phyloP scores from a whole-genome alignment of 2,113 vertebrate genomes.

The Chascanopsetta lugubris region DNA sequence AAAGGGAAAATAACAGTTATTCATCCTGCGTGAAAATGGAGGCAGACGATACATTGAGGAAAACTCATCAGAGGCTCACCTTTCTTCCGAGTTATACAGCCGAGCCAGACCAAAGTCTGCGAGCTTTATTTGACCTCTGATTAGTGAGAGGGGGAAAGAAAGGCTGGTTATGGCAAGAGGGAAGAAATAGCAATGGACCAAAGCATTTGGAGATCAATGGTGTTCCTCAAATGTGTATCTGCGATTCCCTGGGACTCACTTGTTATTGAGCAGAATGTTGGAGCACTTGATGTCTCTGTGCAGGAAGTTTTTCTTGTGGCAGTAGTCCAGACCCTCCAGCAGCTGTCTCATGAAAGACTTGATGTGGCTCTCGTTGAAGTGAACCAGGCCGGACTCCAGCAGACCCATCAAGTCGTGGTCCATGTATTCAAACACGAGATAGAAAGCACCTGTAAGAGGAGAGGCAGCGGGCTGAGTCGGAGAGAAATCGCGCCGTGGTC shows the following conservation, averaged over 20 bases:
- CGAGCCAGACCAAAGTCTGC: conserved; percentile 97
- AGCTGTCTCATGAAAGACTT: conserved; percentile 98
- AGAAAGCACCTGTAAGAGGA: conserved; percentile 89
- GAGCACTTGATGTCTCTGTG: conserved; percentile 99
- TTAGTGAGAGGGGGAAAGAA: conserved; percentile 33
- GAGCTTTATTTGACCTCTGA: conserved; percentile 95
- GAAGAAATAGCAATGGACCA: too few relatives aligned
- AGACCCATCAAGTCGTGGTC: conserved; percentile 99
- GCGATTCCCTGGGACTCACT: conserved; percentile 70
- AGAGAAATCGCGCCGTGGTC: too few relatives aligned
- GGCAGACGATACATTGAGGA: too few relatives aligned
- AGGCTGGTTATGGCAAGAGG: not conserved
- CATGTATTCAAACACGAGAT: conserved; percentile 99
- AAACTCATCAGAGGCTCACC: conserved; percentile 79
- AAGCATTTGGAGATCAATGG: too few relatives aligned
- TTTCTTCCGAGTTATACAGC: conserved; percentile 98
- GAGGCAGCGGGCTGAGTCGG: too few relatives aligned
- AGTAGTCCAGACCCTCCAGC: conserved; percentile 97
- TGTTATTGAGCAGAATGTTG: conserved; percentile 98
- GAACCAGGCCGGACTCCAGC: conserved; percentile 96
- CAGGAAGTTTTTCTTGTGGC: conserved; percentile 98
- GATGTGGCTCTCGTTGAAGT: conserved; percentile 98
- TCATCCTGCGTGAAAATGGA: too few relatives aligned
- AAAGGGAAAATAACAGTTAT: not conserved
- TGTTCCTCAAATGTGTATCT: not conserved